Conservation (phyloP, 2,113 vertebrate genomes). For the Fukomys damarensis region DNA sequence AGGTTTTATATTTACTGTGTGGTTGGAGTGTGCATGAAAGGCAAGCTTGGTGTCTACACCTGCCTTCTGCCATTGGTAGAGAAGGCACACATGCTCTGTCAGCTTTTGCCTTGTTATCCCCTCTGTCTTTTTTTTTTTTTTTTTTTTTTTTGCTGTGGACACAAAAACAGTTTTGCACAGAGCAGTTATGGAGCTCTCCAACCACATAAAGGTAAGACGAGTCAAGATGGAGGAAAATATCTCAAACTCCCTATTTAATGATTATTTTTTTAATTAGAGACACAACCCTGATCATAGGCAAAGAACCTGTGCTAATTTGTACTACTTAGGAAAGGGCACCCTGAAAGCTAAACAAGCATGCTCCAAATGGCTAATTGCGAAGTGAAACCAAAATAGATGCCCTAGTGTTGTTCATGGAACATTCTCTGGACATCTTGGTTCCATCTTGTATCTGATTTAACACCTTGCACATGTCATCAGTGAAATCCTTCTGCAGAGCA, state of each 20-base stretch:
- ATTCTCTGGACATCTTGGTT: neutral
- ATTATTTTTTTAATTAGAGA: conserved; percentile 8
- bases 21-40: neutral
- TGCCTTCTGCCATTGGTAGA: neutral
- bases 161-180: neutral
- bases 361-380: neutral
- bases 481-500: neutral
- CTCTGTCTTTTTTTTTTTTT: neutral
- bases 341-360: neutral
- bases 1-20: neutral
- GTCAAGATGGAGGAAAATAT: neutral
- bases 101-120: neutral
- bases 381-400: neutral
- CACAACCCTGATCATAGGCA: neutral
- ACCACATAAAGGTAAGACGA: neutral
- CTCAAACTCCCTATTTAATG: neutral
- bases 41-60: neutral
- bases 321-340: neutral
- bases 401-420: neutral
- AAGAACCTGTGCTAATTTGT: neutral
- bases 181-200: neutral
- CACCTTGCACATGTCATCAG: fast-evolving
- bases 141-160: neutral
- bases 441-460: neutral
- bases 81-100: neutral